Base-by-base conservation (phyloP, 1,140 invertebrate species). In the Apis dorsata region DNA sequence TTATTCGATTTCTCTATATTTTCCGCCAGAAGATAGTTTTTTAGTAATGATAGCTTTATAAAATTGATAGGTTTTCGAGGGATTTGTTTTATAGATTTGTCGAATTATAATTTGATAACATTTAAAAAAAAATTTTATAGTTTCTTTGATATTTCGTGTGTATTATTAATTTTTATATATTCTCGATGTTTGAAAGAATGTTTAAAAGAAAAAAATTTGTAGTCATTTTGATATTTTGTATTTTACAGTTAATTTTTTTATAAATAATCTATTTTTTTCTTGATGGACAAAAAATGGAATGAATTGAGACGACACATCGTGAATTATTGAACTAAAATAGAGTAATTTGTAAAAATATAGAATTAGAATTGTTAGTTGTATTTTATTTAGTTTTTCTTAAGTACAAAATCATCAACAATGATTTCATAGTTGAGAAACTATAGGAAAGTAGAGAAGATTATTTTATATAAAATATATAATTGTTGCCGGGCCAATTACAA, bases 21-120 rank as follows among this genome's bases (percentile, higher is more conserved):
- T 88, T 75, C 71, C 76, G 60, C 59, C 83, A 57, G 53, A 17
- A 74, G 71, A 57, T 63, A 69, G 24, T 71, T 66, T 74, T 81
- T 87, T 83, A 87, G 75, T 88, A 87, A 87, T 63, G 83, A 85
- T 73, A 62, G 66, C 60, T 13, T 24, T 3, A 19, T 49, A 60
- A 21, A 71, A 28, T 57, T 77, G 78, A 85, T 88, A 68, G 75
- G 85, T 87, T 57, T 49, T 21, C 44, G 15, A 53, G 11, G 57
- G 49, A 76, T 79, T 62, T n/a, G 55, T n/a, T 63, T 13, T 28
- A 24, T 34, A 34, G 34, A 34, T 34, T 34, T 34, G 34, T 34
- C 34, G 2, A 34, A 34, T 65, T 28, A 75, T 7, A 10, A 9
- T 10, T n/a, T 28, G 28, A 15, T 63, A 13, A 28, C 28, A 44